Evolutionary conservation across 2,888 invertebrate species (phyloP), one percentile per base, ranked within the genome.

Genomic region (Tetragnatha montana): DNA sequence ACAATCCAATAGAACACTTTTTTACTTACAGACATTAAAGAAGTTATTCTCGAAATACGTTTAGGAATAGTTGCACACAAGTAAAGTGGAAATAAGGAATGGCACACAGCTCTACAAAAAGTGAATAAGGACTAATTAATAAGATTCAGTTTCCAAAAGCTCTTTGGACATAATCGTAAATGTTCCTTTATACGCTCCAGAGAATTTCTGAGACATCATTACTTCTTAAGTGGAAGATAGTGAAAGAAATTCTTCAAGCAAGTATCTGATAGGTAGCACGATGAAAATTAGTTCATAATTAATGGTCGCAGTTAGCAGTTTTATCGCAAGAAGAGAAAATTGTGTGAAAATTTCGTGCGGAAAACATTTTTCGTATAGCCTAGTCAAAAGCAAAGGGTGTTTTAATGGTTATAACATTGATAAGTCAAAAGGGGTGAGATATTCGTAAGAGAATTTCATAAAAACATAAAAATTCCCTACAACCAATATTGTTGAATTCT

Each of bases 121-220:
- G 35, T 1, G 35, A 35, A 35, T 35, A 82, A 21, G 68, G 17
- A 73, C 81, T 82, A 82, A 73, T 82, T 82, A 82, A 82, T 82
- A 22, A 19, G 73, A 82, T 47, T 82, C 73, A 49, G 51, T 50
- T 70, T 51, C 51, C 51, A 78, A 78, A 78, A 51, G 22, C 51
- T 51, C 14, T 50, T 17, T 70, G 73, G 73, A 82, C 81, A 82
- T 73, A 51, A 71, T 51, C 73, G 60, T 82, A 73, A 82, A 82
- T 82, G 73, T 73, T 73, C 51, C 74, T 21, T 21, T 51, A 51
- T 12, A 10, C 50, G 51, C 21, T 19, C 12, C 21, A 22, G 51
- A 51, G 19, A 21, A 78, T 78, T 22, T 14, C 78, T 6, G 78
- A 78, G 78, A 60, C 51, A 51, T 78, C 51, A 78, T 51, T 78